Evolutionary conservation across 1,140 invertebrate species (phyloP), one percentile per base, ranked within the genome.

Genomic region (Condylostylus longicornis): DNA sequence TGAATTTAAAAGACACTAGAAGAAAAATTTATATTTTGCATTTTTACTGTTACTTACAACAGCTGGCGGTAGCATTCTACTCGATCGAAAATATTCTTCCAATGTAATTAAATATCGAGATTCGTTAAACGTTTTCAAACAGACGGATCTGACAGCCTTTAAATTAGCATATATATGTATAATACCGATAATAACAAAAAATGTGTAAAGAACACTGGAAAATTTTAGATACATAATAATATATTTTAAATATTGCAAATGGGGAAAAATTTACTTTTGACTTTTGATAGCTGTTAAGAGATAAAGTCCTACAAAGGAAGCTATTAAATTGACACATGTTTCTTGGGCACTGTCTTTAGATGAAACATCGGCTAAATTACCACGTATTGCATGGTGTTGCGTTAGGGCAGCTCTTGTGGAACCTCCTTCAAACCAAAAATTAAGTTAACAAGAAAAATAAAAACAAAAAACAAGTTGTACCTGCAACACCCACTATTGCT

Each of bases 261-360:
- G 31, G 7, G 25, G 4, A 32, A 29, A 17, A 33, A 58, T 52
- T 58, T 58, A 71, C 61, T 50, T 44, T 42, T 63, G 61, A 34
- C 69, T 68, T 21, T 68, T 70, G 9, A 86, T 63, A n/a, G 73
- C 44, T 19, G 79, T 75, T 2, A 94, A 65, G 31, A 95, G 56
- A 18, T 79, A 62, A 22, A 95, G 68, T 38, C 82, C 83, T 10
- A 77, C 49, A 35, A 87, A 56, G 5, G 90, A 80, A 9, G 82
- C 88, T 20, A 82, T 54, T 29, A 96, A 64, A 65, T 96, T 96
- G 1, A 96, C 88, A 45, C 87, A 72, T 0, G 89, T 96, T 59
- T 97, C 93, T 68, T 98, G 94, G 45, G 86, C 90, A 7, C 84
- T 82, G 64, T 97, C 94, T 69, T 97, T 97, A 1, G 90, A 90